Evolutionary conservation across 2,113 vertebrate species (phyloP).

Genomic region (Osmerus eperlanus): DNA sequence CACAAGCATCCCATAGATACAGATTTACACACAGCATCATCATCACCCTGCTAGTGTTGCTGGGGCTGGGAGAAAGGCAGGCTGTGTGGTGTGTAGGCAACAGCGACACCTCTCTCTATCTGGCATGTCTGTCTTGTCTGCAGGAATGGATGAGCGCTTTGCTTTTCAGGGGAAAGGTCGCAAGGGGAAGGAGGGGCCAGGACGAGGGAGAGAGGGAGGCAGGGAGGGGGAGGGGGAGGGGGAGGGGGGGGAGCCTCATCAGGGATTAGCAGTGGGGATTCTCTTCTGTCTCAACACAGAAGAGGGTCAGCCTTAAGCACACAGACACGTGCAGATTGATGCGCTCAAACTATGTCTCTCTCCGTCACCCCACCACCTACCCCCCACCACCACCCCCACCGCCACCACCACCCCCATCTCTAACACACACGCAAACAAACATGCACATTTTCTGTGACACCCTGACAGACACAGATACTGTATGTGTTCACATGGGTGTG

Average conservation of each 20-base stretch:
- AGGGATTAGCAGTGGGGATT: slow-evolving; percentile 46
- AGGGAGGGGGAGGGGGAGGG: background rate
- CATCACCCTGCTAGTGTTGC: too few relatives aligned
- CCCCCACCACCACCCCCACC: background rate
- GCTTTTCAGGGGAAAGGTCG: slow-evolving; percentile 53
- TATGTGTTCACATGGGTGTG: too few relatives aligned
- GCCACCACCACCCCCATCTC: background rate
- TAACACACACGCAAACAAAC: background rate
- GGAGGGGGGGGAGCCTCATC: slow-evolving; percentile 12
- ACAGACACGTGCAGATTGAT: slow-evolving; percentile 25
- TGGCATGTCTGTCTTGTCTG: slow-evolving; percentile 8
- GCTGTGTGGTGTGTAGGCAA: background rate
- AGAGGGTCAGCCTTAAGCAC: slow-evolving; percentile 36
- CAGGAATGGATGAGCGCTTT: slow-evolving; percentile 15
- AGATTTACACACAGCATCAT: too few relatives aligned
- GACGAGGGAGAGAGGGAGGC: background rate
- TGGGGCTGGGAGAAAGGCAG: too few relatives aligned
- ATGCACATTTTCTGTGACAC: too few relatives aligned
- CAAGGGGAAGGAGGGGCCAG: background rate
- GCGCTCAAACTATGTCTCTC: background rate
- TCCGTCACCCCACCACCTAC: background rate
- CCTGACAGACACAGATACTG: too few relatives aligned
- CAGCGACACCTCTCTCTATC: background rate
- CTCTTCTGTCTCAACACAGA: slow-evolving; percentile 34
- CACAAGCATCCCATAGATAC: too few relatives aligned